phyloP scores from a whole-genome alignment of 2,888 invertebrate genomes.

The Ectemnius lituratus region DNA sequence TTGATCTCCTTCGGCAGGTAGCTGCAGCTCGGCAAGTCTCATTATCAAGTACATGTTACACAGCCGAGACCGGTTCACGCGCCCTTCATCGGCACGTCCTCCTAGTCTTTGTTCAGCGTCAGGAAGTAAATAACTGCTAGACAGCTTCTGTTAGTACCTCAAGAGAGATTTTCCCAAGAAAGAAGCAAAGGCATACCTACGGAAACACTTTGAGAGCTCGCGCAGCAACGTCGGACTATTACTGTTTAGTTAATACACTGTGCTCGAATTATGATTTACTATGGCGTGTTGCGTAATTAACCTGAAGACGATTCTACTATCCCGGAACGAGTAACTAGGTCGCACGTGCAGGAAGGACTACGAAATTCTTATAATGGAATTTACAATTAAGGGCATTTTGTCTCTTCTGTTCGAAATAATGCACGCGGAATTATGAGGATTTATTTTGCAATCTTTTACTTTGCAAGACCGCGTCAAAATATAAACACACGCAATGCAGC shows the following conservation, averaged over 20 bases:
- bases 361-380: no score
- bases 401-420: slow-evolving; percentile 29
- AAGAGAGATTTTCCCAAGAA: slow-evolving; percentile 18
- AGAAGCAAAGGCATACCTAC: slow-evolving; percentile 9
- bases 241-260: no score
- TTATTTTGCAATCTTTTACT: no score
- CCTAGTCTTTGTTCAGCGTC: slow-evolving; percentile 23
- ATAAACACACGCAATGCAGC: no score
- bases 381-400: no score
- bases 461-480: no score
- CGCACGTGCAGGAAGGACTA: no score
- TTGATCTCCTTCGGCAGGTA: slow-evolving; percentile 28
- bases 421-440: slow-evolving; percentile 11
- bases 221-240: no score
- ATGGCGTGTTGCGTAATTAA: slow-evolving; percentile 24
- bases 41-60: slow-evolving; percentile 23
- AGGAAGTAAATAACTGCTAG: slow-evolving; percentile 39
- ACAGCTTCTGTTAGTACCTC: slow-evolving; percentile 30
- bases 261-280: no score
- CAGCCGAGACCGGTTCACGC: slow-evolving; percentile 25
- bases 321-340: neutral
- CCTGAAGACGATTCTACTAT: slow-evolving; percentile 40
- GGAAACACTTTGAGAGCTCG: no score
- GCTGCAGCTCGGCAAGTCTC: slow-evolving; percentile 6
- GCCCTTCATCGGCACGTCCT: slow-evolving; percentile 25